Evolutionary conservation across 53 echinoderm and acorn worm species (phyloP), one percentile per base, ranked within the genome.

Genomic region (Luidia sarsii): DNA sequence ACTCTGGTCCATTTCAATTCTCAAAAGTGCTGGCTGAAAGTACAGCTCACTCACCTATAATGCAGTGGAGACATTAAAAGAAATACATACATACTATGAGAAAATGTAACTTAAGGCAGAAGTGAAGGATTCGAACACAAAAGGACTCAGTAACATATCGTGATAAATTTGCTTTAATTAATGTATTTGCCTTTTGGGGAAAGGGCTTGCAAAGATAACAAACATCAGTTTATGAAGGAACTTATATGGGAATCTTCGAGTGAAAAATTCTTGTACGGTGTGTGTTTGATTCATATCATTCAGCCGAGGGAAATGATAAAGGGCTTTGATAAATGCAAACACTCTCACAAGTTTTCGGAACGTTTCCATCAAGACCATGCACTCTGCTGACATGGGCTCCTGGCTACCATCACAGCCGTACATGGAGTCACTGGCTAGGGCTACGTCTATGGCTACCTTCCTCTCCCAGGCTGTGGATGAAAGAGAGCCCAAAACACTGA

Each of bases 1-100:
- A 20, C 3, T 38, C 43, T 56, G 74, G 25, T 39, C 39, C 2
- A 28, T 4, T 36, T 57, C 57, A 74, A 74, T 57, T 74, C 57
- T 56, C 9, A 56, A 35, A 18, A 74, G 74, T 15, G 56, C 39
- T 7, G 74, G 55, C 10, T 56, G 57, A 57, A 38, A 4, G 41
- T 74, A 74, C 9, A 57, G 39, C 41, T 74, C 39, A 34, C 57
- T 37, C 7, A 57, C 27, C 74, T 74, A 25, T 1, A 45, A 46
- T 38, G 46, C 19, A 54, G 10, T 54, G n/a, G n/a, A n/a, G n/a
- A n/a, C n/a, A n/a, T n/a, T n/a, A n/a, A n/a, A n/a, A n/a, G n/a
- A n/a, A n/a, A n/a, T n/a, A n/a, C n/a, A n/a, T n/a, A n/a, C n/a
- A n/a, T n/a, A n/a, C n/a, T n/a, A n/a, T n/a, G n/a, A n/a, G n/a